Base-by-base conservation (phyloP, 2,888 invertebrate species). In the Drosophila nr. fundita region DNA sequence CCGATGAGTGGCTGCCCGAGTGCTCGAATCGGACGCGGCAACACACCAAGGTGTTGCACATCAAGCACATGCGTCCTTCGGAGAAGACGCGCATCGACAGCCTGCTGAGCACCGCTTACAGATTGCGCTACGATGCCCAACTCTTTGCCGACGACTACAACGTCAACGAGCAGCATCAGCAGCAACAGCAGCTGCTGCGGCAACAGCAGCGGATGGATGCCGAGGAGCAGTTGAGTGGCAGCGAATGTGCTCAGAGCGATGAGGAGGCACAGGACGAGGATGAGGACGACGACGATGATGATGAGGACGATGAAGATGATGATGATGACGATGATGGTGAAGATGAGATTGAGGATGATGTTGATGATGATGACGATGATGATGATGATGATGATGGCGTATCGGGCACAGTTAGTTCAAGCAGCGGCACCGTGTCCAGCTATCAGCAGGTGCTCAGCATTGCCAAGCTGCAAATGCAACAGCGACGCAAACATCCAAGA, bases 1-100 rank as follows among this genome's bases (percentile, higher is more conserved):
- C 96, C 27, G 97, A 98, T 93, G 96, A 97, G 91, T 98, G 98
- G 98, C 94, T 98, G 78, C 94, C 95, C 0, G 97, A 97, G 92
- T 95, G 95, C 91, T 95, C 95, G 73, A 95, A 95, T 91, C 69
- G 74, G 2, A 83, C 74, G 62, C 61, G 81, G 2, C 94, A 94
- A 86, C 94, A 94, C 62, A 94, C 94, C 75, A 96, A 95, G 93
- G 93, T 94, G 45, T 94, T 96, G 73, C 84, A 91, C 71, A 91
- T 92, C 32, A 92, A 91, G 73, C 91, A 89, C 62, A 91, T 92
- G 92, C 87, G 90, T 52, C 89, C 92, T 11, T 77, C 89, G 55
- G 92, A 92, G 72, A 92, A 92, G 81, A 91, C 89, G 7, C 91
- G 90, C 61, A 89, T 92, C 48, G 92, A 92, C 63, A 90, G 89